phyloP scores from a whole-genome alignment of 2,888 invertebrate species.

The Aspidiotus destructor region DNA sequence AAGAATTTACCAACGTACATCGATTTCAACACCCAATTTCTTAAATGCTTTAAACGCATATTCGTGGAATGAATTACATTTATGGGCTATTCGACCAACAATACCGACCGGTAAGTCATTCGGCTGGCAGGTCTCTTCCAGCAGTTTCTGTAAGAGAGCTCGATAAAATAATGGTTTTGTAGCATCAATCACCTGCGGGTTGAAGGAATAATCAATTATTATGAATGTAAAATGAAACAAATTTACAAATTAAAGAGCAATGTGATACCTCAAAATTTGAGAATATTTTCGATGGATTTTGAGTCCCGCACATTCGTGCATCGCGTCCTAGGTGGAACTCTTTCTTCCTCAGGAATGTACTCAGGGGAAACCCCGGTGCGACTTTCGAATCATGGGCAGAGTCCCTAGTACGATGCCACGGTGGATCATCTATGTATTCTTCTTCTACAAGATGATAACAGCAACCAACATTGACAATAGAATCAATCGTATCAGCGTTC shows the following conservation, averaged over 20 bases:
- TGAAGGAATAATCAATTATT: conserved; percentile 9
- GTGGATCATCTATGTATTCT: conserved; percentile 42
- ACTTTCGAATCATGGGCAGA: conserved; percentile 38
- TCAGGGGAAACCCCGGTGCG: conserved; percentile 57
- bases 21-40: conserved; percentile 50
- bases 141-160: conserved; percentile 58
- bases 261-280: conserved; percentile 43
- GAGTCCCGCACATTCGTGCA: conserved; percentile 76
- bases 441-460: conserved; percentile 77
- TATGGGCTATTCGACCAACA: conserved; percentile 54
- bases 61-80: conserved; percentile 54
- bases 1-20: conserved; percentile 39
- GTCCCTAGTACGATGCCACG: conserved; percentile 41
- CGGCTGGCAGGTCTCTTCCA: conserved; percentile 43
- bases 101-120: conserved; percentile 45
- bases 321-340: conserved; percentile 55
- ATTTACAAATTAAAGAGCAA: not conserved
- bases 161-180: conserved; percentile 62
- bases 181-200: conserved; percentile 25
- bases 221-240: not conserved
- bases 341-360: conserved; percentile 48
- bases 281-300: conserved; percentile 64
- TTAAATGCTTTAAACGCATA: conserved; percentile 60
- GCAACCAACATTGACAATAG: conserved; percentile 74
- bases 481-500: conserved; percentile 46